phyloP scores from a whole-genome alignment of 2,113 vertebrate genomes.

The Morone saxatilis region DNA sequence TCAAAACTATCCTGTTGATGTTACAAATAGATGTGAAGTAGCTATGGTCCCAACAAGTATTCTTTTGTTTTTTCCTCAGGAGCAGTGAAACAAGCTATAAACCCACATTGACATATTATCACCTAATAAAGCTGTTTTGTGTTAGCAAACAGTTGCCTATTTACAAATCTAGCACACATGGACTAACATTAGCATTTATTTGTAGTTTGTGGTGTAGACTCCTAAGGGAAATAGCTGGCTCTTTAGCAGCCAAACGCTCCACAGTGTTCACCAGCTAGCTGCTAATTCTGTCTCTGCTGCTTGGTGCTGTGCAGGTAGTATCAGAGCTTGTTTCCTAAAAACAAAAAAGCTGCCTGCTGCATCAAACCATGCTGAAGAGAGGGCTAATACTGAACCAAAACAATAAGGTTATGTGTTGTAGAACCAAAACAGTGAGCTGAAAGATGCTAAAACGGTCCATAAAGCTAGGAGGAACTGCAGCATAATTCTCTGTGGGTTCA shows the following conservation, averaged over 20 bases:
- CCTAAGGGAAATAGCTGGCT: neutral
- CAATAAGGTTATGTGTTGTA: neutral
- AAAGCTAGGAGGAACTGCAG: neutral
- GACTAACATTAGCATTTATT: conserved; percentile 2
- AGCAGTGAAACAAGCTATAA: conserved; percentile 1
- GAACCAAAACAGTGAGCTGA: conserved; percentile 5
- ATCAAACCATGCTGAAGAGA: too few species aligned
- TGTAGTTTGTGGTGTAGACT: neutral
- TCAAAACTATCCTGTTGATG: neutral
- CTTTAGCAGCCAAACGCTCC: neutral
- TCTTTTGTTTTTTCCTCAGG: neutral
- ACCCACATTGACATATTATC: conserved; percentile 1
- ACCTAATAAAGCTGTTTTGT: conserved; percentile 3
- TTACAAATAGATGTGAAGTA: neutral
- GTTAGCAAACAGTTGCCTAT: neutral
- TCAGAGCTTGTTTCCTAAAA: neutral
- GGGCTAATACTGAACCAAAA: neutral
- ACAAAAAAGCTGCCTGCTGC: neutral
- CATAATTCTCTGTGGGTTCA: neutral
- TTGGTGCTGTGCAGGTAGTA: neutral
- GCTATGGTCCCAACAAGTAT: neutral
- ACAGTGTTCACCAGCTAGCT: neutral
- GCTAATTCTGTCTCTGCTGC: neutral
- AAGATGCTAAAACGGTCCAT: neutral
- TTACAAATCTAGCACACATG: neutral